A percentile compares a stretch with the other conserved stretches of the same genome.
phyloP scores from a whole-genome alignment of 1,140 invertebrate genomes.

The Helicoverpa armigera region DNA sequence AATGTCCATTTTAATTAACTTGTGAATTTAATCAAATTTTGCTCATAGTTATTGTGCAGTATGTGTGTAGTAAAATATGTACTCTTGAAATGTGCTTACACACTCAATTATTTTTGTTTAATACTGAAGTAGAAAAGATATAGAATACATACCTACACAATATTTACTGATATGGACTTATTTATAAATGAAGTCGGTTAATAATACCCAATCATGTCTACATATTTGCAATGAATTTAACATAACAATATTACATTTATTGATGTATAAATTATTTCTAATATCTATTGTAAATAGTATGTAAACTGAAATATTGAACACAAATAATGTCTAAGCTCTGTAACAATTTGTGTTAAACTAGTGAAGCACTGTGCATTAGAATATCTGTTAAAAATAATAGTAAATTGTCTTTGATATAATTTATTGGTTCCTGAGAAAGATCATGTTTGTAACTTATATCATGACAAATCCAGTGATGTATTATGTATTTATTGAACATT shows the following conservation, averaged over 20 bases:
- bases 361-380: slow-evolving; percentile 38
- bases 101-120: neutral
- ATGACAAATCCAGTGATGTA: slow-evolving; percentile 33
- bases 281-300: slow-evolving; percentile 47
- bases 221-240: slow-evolving; percentile 5
- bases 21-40: slow-evolving; percentile 39
- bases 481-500: slow-evolving; percentile 57
- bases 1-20: slow-evolving; percentile 40
- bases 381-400: slow-evolving; percentile 15
- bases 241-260: slow-evolving; percentile 24
- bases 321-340: slow-evolving; percentile 33
- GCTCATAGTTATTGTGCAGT: slow-evolving; percentile 27
- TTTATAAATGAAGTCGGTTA: neutral
- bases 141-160: neutral
- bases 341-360: slow-evolving; percentile 17
- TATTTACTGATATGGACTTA: slow-evolving; percentile 2
- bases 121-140: neutral
- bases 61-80: slow-evolving; percentile 24
- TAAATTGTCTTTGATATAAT: slow-evolving; percentile 29
- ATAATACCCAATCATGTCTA: slow-evolving; percentile 9
- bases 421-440: slow-evolving; percentile 33
- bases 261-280: slow-evolving; percentile 46
- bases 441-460: slow-evolving; percentile 51
- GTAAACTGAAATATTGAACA: slow-evolving; percentile 40
- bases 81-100: slow-evolving; percentile 5